Evolutionary conservation across 2,888 invertebrate genomes (phyloP), one percentile per base, ranked within the genome.

Genomic region (Lissonota sp.): DNA sequence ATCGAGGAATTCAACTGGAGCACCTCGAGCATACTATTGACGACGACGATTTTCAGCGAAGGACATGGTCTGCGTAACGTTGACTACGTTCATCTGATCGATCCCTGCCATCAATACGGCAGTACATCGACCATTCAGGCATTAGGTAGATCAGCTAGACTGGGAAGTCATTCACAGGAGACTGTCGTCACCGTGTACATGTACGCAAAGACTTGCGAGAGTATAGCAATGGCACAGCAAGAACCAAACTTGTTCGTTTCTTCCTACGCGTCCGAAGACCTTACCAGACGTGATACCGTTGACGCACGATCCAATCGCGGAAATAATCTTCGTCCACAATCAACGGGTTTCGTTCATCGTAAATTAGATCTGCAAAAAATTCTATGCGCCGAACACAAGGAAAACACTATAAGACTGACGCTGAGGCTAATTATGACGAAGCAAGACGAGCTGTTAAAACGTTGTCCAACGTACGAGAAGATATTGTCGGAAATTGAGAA

Each of bases 11-110:
- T 55, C 16, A 55, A 55, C 14, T 55, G 55, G 55, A 26, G 55
- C 10, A 55, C 16, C 26, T 55, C 16, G 8, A 55, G 26, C 14
- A 55, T 55, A 8, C 26, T 55, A 55, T 26, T 55, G 55, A 55
- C 55, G 16, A 55, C 55, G 8, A 55, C 55, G 16, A 55, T 55
- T 14, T 55, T 55, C 26, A 55, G 55, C 16, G 55, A 55, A 14
- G 55, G 55, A 8, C 55, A 55, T 10, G 55, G 55, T 8, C 26
- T 55, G 26, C 55, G 55, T 26, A 55, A 55, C 55, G 55, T 55
- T 26, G 55, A 55, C 14, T 14, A 16, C 55, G 55, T 55, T 55
- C 55, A 55, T 10, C 26, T 55, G 10, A 26, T 55, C 14, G 55
- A 55, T 14, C 55, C 55, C 1, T 55, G 55, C 26, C 55, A 55